Base-by-base conservation (phyloP, 2,113 vertebrate genomes). In the Mesoclemmys tuberculata region DNA sequence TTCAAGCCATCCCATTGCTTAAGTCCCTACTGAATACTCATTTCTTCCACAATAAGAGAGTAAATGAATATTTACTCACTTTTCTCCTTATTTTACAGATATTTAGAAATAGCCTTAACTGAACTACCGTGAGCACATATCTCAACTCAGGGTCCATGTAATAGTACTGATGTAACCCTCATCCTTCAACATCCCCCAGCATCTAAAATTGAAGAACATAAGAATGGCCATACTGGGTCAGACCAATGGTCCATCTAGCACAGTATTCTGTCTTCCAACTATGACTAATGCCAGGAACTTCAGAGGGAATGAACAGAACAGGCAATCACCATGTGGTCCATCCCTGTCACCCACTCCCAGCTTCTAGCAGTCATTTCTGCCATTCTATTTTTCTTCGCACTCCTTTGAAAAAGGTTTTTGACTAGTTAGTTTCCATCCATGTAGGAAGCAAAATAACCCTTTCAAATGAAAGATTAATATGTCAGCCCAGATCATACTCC, bases 51-150 rank as follows among this genome's bases (percentile, higher is more conserved):
- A 54, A 54, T 54, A 54, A 54, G 44, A 24, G 24, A 38, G n/a
- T 38, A 21, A 54, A 6, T 26, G 22, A 35, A 38, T 80, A 80
- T n/a, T 52, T 77, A 58, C 46, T 51, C 84, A 93, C 87, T 48
- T 90, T 52, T n/a, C 41, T 54, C 48, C 10, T 86, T 58, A 75
- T 94, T 87, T 79, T 88, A 90, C 80, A 24, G 82, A 88, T 94
- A 93, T 55, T 55, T 2, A 5, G 89, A 82, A 92, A 38, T 12
- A 77, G 41, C 8, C 82, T 68, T 71, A 71, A 87, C 14, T 75
- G 55, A 2, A 1, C 6, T 4, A 31, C 12, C 56, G 9, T 35
- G 82, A 21, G 0, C 12, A 12, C 27, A 0, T 6, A 85, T 38
- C 44, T 93, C 44, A 84, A 5, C 3, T 16, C 75, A 18, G 22